Conservation (phyloP, 2,797 vertebrate species). For the Lagocephalus sceleratus region DNA sequence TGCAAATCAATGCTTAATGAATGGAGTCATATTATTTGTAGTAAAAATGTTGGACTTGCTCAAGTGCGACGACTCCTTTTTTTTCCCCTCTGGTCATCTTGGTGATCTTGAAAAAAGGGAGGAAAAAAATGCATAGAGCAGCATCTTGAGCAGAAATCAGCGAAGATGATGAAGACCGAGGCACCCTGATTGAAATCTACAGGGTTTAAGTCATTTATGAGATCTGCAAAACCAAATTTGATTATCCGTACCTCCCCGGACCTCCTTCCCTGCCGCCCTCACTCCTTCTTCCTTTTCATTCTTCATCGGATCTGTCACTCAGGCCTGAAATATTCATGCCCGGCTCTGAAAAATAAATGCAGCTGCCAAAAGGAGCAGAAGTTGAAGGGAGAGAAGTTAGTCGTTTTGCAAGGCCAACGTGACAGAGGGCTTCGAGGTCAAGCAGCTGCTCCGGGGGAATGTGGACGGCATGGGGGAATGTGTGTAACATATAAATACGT, state of each 20-base stretch:
- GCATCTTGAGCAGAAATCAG: slow-evolving; percentile 34
- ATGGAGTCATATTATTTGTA: slow-evolving; percentile 20
- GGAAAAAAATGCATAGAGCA: slow-evolving; percentile 11
- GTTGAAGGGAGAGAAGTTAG: slow-evolving; percentile 68
- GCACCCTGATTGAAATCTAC: slow-evolving; percentile 59
- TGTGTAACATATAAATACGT: too few relatives aligned
- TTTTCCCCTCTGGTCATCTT: slow-evolving; percentile 2
- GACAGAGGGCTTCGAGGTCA: slow-evolving; percentile 57
- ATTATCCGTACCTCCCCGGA: slow-evolving; percentile 62
- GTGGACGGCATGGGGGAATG: not conserved
- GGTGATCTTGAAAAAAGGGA: slow-evolving; percentile 16
- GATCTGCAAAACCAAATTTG: slow-evolving; percentile 67
- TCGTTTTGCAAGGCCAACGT: slow-evolving; percentile 64
- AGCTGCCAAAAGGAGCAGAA: slow-evolving; percentile 66
- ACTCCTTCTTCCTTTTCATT: slow-evolving; percentile 57
- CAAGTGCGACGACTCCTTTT: not conserved
- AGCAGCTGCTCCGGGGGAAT: slow-evolving; percentile 51
- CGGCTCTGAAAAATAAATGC: slow-evolving; percentile 73
- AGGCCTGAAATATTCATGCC: slow-evolving; percentile 72
- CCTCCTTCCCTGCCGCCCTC: slow-evolving; percentile 14
- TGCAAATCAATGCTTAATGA: slow-evolving; percentile 36
- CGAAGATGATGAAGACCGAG: slow-evolving; percentile 46
- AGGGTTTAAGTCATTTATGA: slow-evolving; percentile 66
- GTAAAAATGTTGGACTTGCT: too few relatives aligned
- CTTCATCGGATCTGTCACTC: slow-evolving; percentile 73